phyloP scores from a whole-genome alignment of 2,113 vertebrate genomes.

The Crotalus horridus region DNA sequence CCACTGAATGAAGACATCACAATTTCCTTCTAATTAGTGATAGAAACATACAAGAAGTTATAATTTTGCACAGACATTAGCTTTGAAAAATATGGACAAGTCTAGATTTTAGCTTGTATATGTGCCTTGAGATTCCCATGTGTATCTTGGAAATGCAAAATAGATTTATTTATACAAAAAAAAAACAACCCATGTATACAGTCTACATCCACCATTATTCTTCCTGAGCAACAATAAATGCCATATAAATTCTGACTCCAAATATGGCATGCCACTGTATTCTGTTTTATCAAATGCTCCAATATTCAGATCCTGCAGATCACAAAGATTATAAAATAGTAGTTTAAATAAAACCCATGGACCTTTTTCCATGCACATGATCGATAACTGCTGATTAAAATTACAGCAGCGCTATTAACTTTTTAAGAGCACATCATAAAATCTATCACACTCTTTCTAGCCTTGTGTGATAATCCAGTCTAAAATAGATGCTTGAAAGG shows the following conservation, averaged over 20 bases:
- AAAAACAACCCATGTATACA: not conserved
- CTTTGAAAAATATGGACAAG: not conserved
- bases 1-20: not conserved
- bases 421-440: slow-evolving; percentile 56
- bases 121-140: not conserved
- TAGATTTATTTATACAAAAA: not conserved
- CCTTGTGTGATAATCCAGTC: slow-evolving; percentile 39
- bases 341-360: slow-evolving; percentile 49
- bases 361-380: slow-evolving; percentile 38
- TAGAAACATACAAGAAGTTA: not conserved
- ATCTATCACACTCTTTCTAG: slow-evolving; percentile 18
- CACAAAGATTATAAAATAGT: slow-evolving; percentile 37
- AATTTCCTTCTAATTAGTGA: not conserved
- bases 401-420: slow-evolving; percentile 47
- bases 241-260: slow-evolving; percentile 9
- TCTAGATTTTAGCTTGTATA: not conserved
- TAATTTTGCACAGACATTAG: not conserved
- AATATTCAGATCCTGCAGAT: slow-evolving; percentile 42
- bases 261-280: slow-evolving; percentile 32
- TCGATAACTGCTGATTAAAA: slow-evolving; percentile 54
- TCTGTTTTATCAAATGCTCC: slow-evolving; percentile 29
- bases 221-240: not conserved
- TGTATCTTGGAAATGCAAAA: not conserved
- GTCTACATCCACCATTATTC: not conserved
- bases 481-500: slow-evolving; percentile 17